These are phyloP conservation scores for Lepidocolaptes lacrymiger DNA, from an alignment of 2,797 vertebrate genomes.

Conservation along the genomic window DNA sequence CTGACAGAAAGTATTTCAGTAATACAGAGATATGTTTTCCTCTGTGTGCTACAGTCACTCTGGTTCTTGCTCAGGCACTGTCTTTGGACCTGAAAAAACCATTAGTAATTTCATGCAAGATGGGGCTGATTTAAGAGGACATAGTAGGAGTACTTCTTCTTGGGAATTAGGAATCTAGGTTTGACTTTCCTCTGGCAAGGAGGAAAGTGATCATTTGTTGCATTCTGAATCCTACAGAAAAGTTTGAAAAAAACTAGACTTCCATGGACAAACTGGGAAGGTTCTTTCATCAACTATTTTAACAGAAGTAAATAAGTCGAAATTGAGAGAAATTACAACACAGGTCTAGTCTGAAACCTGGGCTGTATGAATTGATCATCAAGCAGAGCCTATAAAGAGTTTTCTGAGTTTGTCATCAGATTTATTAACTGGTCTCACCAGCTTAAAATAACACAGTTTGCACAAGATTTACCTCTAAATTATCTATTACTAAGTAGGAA, in stretches of 20 bases:
- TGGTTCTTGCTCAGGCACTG: neutral
- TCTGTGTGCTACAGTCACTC: neutral
- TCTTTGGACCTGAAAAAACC: neutral
- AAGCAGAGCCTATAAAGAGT: neutral
- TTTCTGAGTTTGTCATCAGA: neutral
- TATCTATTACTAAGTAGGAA: neutral
- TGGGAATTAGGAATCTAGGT: neutral
- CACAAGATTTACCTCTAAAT: neutral
- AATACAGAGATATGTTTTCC: neutral
- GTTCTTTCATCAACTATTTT: neutral
- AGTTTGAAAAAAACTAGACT: neutral
- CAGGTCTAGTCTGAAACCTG: neutral
- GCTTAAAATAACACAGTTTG: neutral
- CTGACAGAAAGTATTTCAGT: neutral
- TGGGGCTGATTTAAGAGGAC: neutral
- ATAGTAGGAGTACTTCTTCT: neutral
- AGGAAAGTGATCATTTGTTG: neutral
- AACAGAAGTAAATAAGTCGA: neutral
- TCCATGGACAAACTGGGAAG: neutral
- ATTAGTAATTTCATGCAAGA: neutral
- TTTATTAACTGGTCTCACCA: neutral
- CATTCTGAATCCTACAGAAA: neutral
- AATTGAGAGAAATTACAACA: neutral
- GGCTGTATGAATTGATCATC: neutral
- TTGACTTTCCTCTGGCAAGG: neutral